Evolutionary conservation across 2,797 vertebrate genomes (phyloP).

Genomic region (Semaprochilodus insignis): DNA sequence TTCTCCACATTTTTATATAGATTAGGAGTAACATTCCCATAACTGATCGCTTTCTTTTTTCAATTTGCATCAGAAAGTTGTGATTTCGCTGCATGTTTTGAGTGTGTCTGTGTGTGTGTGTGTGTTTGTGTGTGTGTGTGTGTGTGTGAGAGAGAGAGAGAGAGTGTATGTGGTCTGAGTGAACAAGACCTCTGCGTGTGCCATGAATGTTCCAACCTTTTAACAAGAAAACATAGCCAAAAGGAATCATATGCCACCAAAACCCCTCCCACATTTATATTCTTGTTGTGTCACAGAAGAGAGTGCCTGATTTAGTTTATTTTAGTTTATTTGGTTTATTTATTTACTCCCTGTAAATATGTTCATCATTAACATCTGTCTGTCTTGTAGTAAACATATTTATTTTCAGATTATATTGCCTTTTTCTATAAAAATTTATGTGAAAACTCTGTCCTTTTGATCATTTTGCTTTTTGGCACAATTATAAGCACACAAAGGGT

Average conservation of each 20-base stretch:
- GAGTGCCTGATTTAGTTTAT: conserved; percentile 67
- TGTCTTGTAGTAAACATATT: conserved; percentile 96
- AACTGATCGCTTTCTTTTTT: conserved; percentile 41
- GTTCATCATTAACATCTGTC: conserved; percentile 86
- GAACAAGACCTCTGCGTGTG: conserved; percentile 10
- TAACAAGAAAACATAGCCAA: conserved; percentile 53
- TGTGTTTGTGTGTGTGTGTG: conserved; percentile 20
- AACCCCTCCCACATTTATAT: conserved; percentile 30
- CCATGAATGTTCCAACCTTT: conserved; percentile 21
- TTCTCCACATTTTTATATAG: neutral
- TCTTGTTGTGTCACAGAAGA: conserved; percentile 33
- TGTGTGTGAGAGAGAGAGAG: neutral
- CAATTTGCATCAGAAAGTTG: conserved; percentile 69
- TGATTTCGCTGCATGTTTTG: conserved; percentile 16
- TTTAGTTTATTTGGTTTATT: conserved; percentile 72
- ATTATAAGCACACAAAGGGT: neutral
- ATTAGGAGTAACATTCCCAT: conserved; percentile 55
- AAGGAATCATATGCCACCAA: conserved; percentile 48
- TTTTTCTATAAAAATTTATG: conserved; percentile 84
- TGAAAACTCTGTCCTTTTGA: conserved; percentile 38
- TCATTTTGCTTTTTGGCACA: conserved; percentile 30
- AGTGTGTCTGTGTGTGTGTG: conserved; percentile 13
- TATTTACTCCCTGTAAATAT: conserved; percentile 67
- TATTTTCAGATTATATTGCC: conserved; percentile 99
- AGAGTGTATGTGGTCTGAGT: neutral